These are phyloP conservation scores for Coenonympha glycerion DNA, from an alignment of 2,888 invertebrate genomes.

Conservation along the genomic window DNA sequence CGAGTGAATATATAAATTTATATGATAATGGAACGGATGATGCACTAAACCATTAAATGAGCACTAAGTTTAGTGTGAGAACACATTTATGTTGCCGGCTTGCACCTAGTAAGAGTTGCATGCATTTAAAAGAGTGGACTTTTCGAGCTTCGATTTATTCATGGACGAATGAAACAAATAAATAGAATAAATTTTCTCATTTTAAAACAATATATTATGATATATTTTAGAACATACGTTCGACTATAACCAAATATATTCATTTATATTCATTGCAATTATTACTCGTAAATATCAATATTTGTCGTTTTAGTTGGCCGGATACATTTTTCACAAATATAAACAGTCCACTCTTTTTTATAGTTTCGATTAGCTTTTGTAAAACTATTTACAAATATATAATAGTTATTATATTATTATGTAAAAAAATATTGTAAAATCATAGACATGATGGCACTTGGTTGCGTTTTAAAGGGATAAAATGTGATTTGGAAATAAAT, in stretches of 20 bases:
- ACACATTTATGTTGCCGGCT: slow-evolving; percentile 35
- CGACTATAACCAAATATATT: slow-evolving; percentile 42
- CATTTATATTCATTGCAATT: slow-evolving; percentile 41
- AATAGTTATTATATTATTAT: slow-evolving; percentile 17
- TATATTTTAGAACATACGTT: too few species aligned
- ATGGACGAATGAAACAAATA: slow-evolving; percentile 53
- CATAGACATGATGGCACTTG: slow-evolving; percentile 72
- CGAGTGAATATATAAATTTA: slow-evolving; percentile 41
- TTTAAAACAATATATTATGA: slow-evolving; percentile 28
- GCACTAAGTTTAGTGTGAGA: slow-evolving; percentile 42
- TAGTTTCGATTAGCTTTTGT: slow-evolving; percentile 42
- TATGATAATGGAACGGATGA: slow-evolving; percentile 57
- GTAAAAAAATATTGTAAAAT: slow-evolving; percentile 63
- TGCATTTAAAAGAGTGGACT: slow-evolving; percentile 49
- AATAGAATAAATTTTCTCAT: slow-evolving; percentile 34
- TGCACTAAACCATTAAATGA: slow-evolving; percentile 49
- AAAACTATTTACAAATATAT: slow-evolving; percentile 59
- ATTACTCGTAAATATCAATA: slow-evolving; percentile 23
- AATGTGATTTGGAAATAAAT: slow-evolving; percentile 40
- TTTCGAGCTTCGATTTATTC: slow-evolving; percentile 25
- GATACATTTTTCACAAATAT: slow-evolving; percentile 46
- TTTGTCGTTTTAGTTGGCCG: slow-evolving; percentile 50
- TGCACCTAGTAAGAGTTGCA: slow-evolving; percentile 26
- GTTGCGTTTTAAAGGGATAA: slow-evolving; percentile 60
- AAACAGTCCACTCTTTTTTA: slow-evolving; percentile 57